These are phyloP conservation scores for Amphiduros pacificus DNA, from an alignment of 2,888 invertebrate genomes.

Conservation along the genomic window DNA sequence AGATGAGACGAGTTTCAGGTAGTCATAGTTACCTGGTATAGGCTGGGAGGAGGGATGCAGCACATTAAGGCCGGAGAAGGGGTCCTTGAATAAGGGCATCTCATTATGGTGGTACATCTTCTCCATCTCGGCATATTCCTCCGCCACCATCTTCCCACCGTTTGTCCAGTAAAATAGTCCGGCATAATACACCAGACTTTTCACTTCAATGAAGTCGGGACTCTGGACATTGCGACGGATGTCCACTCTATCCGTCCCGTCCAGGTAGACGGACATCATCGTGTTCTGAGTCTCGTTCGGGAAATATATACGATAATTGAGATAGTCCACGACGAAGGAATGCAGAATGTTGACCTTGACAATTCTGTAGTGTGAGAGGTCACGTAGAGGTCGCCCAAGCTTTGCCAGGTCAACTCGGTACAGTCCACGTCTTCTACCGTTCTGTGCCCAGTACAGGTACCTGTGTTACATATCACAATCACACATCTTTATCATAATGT, in stretches of 20 bases:
- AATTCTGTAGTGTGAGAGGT: slow-evolving; percentile 29
- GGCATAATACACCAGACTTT: slow-evolving; percentile 69
- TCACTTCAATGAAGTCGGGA: slow-evolving; percentile 74
- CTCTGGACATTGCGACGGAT: slow-evolving; percentile 73
- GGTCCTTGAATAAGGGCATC: slow-evolving; percentile 58
- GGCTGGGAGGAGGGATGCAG: slow-evolving; percentile 77
- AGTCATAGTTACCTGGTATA: slow-evolving; percentile 43
- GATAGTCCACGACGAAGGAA: slow-evolving; percentile 81
- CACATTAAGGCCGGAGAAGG: slow-evolving; percentile 64
- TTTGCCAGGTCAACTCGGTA: slow-evolving; percentile 78
- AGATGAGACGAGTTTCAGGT: neutral
- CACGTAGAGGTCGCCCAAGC: slow-evolving; percentile 59
- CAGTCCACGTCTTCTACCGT: slow-evolving; percentile 67
- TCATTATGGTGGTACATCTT: slow-evolving; percentile 78
- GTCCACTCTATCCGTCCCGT: slow-evolving; percentile 69
- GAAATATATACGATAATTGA: slow-evolving; percentile 77
- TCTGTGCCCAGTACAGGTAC: slow-evolving; percentile 78
- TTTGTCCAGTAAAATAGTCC: slow-evolving; percentile 86
- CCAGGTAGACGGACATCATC: slow-evolving; percentile 77
- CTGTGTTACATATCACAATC: no score
- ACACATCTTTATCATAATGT: neutral
- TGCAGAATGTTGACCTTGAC: slow-evolving; percentile 68
- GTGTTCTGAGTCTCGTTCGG: slow-evolving; percentile 76
- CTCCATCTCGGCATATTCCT: slow-evolving; percentile 73
- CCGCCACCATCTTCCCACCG: slow-evolving; percentile 68